Percentiles rank a stretch among this genome's conserved stretches.
Conservation (phyloP, 35 echinoderm and acorn worm species). For the Heliocidaris erythrogramma region DNA sequence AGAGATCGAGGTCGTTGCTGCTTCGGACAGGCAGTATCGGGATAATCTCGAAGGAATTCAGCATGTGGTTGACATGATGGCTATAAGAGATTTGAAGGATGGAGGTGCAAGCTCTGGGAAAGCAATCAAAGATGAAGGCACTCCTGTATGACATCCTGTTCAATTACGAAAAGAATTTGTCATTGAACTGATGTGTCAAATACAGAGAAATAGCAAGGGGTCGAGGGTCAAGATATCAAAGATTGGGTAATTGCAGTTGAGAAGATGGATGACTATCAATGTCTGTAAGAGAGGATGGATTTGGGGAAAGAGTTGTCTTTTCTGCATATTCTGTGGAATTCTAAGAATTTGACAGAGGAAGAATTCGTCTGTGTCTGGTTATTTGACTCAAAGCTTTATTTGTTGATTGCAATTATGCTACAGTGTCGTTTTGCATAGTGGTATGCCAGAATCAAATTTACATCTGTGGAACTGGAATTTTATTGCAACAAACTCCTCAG, state of each 20-base stretch:
- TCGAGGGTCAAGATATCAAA: background rate
- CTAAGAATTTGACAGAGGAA: no score
- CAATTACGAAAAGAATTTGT: background rate
- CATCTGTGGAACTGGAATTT: no score
- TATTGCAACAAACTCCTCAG: no score
- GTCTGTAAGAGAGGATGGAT: no score
- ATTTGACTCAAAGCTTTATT: no score
- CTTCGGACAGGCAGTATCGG: slow-evolving; percentile 19
- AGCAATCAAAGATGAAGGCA: slow-evolving; percentile 56
- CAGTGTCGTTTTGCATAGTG: no score
- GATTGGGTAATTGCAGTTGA: background rate
- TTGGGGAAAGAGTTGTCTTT: no score
- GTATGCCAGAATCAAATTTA: no score
- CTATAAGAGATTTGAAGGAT: slow-evolving; percentile 34
- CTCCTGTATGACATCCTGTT: slow-evolving; percentile 59
- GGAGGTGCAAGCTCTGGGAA: background rate
- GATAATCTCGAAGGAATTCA: slow-evolving; percentile 18
- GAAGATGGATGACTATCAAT: no score
- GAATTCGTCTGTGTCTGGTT: no score
- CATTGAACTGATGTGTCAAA: background rate
- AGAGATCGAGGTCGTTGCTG: background rate
- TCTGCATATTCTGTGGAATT: no score
- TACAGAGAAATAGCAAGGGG: background rate
- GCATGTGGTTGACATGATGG: slow-evolving; percentile 20
- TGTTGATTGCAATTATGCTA: no score